A percentile compares a stretch with the other conserved stretches of the same genome.
Conservation (phyloP, 2,797 vertebrate species). For the Thripadectes ignobilis region DNA sequence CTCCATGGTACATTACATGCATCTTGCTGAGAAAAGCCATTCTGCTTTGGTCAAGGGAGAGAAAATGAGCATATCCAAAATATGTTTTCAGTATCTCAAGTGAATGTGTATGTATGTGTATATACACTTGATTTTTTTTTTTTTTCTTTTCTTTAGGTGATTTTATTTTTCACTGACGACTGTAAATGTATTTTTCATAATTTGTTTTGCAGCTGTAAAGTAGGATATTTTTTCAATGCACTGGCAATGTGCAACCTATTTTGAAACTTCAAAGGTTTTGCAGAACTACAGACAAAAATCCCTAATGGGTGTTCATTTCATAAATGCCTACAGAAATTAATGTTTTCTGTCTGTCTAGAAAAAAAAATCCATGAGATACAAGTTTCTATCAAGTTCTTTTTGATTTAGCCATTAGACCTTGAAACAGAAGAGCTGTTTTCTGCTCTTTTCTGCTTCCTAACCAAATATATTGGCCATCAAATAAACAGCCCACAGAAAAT, state of each 20-base stretch:
- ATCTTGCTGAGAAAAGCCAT: background rate
- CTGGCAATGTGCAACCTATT: background rate
- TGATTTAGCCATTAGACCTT: background rate
- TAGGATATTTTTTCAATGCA: background rate
- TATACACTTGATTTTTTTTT: no score
- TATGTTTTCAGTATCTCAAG: background rate
- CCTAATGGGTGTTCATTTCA: conserved; percentile 5
- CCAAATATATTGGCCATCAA: background rate
- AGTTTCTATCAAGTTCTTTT: background rate
- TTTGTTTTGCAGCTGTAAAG: background rate
- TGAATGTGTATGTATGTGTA: background rate
- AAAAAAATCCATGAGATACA: background rate
- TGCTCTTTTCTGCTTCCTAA: background rate
- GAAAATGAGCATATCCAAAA: background rate
- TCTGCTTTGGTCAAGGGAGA: background rate
- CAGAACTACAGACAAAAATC: conserved; percentile 4
- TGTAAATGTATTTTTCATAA: background rate
- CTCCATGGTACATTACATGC: background rate
- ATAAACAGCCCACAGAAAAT: background rate
- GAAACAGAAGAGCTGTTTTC: background rate
- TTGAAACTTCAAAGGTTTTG: conserved; percentile 26
- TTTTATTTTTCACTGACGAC: background rate
- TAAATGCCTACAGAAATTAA: conserved; percentile 13
- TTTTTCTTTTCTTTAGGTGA: background rate
- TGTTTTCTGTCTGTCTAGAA: background rate